Conservation (phyloP, 2,113 vertebrate genomes). For the Callithrix jacchus region DNA sequence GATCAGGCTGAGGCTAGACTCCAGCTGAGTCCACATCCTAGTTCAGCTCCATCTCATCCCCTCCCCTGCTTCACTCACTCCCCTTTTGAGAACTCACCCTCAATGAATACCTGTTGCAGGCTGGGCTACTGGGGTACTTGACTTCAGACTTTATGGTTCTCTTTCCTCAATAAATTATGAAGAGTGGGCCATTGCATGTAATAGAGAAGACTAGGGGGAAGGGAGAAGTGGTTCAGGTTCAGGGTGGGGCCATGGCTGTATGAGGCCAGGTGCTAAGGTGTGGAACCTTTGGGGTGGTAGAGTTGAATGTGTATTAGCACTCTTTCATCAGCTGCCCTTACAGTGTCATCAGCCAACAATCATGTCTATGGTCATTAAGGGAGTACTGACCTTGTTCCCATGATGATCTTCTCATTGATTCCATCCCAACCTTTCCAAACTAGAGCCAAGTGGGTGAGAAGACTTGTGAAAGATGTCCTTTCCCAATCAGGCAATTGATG, state of each 20-base stretch:
- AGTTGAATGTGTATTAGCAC: background rate
- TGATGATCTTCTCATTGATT: slow-evolving; percentile 68
- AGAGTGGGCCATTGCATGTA: background rate
- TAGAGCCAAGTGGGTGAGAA: slow-evolving; percentile 42
- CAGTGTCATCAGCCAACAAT: slow-evolving; percentile 8
- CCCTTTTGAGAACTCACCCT: background rate
- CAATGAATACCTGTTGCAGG: background rate
- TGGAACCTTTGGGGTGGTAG: slow-evolving; percentile 23
- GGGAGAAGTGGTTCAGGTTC: background rate
- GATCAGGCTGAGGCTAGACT: background rate
- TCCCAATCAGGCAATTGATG: slow-evolving; percentile 60
- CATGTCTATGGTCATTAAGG: slow-evolving; percentile 43
- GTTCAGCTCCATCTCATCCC: background rate
- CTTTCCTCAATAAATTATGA: background rate
- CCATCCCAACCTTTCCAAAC: slow-evolving; percentile 64
- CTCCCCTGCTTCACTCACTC: background rate
- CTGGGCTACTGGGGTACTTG: background rate
- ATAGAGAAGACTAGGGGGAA: background rate
- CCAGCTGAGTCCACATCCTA: background rate
- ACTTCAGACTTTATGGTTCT: background rate
- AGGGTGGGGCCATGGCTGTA: background rate
- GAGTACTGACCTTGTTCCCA: slow-evolving; percentile 48
- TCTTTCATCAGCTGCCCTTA: background rate
- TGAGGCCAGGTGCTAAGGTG: background rate
- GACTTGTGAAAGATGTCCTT: slow-evolving; percentile 71